Conservation (phyloP, 2,113 vertebrate species). For the Clinocottus analis region DNA sequence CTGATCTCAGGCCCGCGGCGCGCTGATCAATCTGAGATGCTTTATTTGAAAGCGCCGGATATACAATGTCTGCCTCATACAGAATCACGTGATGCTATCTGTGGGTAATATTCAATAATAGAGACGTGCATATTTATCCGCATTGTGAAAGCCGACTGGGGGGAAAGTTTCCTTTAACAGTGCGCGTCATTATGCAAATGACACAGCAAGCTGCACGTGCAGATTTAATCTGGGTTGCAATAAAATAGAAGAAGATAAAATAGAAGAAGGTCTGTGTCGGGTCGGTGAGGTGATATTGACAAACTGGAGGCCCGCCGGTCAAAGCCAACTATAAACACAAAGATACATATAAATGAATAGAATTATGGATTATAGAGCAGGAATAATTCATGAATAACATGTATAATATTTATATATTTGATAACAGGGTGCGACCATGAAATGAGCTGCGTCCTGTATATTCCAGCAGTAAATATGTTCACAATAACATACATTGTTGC, state of each 20-base stretch:
- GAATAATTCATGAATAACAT: neutral
- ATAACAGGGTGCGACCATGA: neutral
- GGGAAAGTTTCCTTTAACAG: too few species aligned
- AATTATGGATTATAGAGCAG: neutral
- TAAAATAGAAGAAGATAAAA: neutral
- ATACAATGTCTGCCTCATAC: neutral
- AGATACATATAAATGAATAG: neutral
- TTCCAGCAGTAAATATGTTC: too few species aligned
- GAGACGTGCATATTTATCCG: neutral
- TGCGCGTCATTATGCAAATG: neutral
- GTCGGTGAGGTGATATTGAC: neutral
- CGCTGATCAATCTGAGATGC: neutral
- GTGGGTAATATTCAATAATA: neutral
- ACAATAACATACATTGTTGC: too few species aligned
- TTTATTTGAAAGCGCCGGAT: slow-evolving; percentile 10
- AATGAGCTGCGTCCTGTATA: too few species aligned
- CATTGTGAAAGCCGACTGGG: neutral
- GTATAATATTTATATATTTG: neutral
- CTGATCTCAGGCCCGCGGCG: neutral
- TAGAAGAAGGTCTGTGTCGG: neutral
- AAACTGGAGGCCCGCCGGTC: neutral
- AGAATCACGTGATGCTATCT: neutral
- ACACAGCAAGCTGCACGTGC: neutral
- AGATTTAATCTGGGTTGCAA: neutral
- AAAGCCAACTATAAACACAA: neutral